Evolutionary conservation across 1,140 invertebrate species (phyloP).

Genomic region (Penaeus japonicus): DNA sequence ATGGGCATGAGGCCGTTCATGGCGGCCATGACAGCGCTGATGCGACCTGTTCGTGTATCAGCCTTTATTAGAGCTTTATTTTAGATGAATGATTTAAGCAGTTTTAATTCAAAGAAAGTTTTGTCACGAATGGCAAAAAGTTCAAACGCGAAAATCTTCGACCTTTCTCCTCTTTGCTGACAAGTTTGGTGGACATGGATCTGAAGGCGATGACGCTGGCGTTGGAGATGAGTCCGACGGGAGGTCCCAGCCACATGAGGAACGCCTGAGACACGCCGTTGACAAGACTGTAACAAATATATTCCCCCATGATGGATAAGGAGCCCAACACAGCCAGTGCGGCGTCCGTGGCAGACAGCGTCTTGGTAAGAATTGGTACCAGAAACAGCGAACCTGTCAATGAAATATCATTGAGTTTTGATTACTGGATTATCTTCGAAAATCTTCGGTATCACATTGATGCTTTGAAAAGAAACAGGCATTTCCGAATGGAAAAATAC

Average conservation of each 20-base stretch:
- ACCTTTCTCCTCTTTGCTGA: constrained; percentile 51
- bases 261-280: constrained; percentile 2
- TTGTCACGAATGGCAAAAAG: neutral
- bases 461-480: too few species aligned
- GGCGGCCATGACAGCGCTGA: constrained; percentile 46
- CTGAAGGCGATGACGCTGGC: constrained; percentile 45
- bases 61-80: too few species aligned
- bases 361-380: constrained; percentile 46
- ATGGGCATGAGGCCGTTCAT: constrained; percentile 55
- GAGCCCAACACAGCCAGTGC: constrained; percentile 42
- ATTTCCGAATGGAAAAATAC: too few species aligned
- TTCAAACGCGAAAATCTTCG: neutral
- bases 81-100: too few species aligned
- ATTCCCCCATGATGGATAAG: constrained; percentile 37
- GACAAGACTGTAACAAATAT: constrained; percentile 40
- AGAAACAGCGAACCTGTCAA: constrained; percentile 54
- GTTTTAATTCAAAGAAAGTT: neutral
- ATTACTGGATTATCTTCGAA: too few species aligned
- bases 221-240: constrained; percentile 48
- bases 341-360: constrained; percentile 27
- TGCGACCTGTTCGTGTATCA: constrained; percentile 30
- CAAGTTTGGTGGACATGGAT: constrained; percentile 56
- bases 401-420: too few species aligned
- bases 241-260: constrained; percentile 51
- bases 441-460: too few species aligned